These are phyloP conservation scores for Platypus cylindrus DNA, from an alignment of 2,888 invertebrate species.

Conservation along the genomic window DNA sequence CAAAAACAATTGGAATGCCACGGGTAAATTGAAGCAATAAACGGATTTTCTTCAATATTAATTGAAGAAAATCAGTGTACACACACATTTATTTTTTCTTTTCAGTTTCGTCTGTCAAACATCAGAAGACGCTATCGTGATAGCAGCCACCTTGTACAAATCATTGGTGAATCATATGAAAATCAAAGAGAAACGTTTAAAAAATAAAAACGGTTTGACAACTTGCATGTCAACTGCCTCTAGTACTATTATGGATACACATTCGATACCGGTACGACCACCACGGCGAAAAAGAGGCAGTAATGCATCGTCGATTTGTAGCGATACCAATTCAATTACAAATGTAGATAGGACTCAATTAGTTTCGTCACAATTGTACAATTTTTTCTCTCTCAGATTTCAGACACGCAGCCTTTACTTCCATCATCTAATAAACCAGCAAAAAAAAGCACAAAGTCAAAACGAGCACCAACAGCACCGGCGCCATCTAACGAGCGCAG, in stretches of 20 bases:
- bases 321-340: constrained; percentile 30
- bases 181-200: constrained; percentile 47
- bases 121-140: constrained; percentile 82
- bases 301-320: constrained; percentile 44
- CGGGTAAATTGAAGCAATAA: constrained; percentile 36
- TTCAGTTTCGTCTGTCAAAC: constrained; percentile 66
- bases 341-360: constrained; percentile 9
- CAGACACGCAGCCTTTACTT: constrained; percentile 32
- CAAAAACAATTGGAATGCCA: constrained; percentile 78
- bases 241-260: constrained; percentile 35
- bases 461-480: constrained; percentile 42
- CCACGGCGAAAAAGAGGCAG: constrained; percentile 62
- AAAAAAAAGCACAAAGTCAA: constrained; percentile 47
- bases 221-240: constrained; percentile 66
- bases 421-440: constrained; percentile 35
- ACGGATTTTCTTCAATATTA: neutral
- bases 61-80: neutral
- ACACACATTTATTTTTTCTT: constrained; percentile 1
- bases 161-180: constrained; percentile 74
- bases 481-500: constrained; percentile 34
- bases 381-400: constrained; percentile 21
- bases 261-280: constrained; percentile 50
- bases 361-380: neutral
- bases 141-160: constrained; percentile 83
- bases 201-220: constrained; percentile 61